A percentile compares a stretch with the other conserved stretches of the same genome.
Conservation (phyloP, 2,888 invertebrate species). For the Lycia hirtaria region DNA sequence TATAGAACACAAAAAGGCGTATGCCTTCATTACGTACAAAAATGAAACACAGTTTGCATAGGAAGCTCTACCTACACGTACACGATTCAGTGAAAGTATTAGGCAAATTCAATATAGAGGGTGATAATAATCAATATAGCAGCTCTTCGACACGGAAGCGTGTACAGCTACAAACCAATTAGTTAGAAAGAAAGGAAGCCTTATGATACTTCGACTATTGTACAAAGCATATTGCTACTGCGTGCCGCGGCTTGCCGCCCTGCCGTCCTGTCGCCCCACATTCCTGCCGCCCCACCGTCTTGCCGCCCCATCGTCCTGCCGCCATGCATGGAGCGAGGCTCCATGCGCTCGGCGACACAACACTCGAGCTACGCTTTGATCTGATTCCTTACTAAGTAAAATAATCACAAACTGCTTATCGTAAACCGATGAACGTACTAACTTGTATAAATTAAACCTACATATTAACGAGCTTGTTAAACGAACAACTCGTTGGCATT, state of each 20-base stretch:
- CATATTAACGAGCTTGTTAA: constrained; percentile 8
- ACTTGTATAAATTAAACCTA: constrained; percentile 3
- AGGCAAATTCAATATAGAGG: constrained; percentile 6
- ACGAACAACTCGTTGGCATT: constrained; percentile 30
- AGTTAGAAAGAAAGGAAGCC: constrained; percentile 37
- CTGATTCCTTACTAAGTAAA: background rate
- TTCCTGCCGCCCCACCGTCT: no score
- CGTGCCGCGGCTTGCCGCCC: background rate
- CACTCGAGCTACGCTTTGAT: background rate
- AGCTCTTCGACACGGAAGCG: constrained; percentile 11
- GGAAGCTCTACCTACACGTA: background rate
- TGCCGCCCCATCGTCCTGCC: no score
- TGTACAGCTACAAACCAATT: constrained; percentile 33
- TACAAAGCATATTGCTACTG: no score
- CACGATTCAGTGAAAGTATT: background rate
- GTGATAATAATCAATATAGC: constrained; percentile 15
- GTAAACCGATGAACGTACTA: background rate
- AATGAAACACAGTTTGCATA: background rate
- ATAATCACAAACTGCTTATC: background rate
- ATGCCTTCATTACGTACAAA: no score
- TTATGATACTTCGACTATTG: no score
- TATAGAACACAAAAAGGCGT: no score
- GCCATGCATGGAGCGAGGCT: no score
- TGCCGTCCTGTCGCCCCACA: no score
- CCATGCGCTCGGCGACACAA: background rate